phyloP scores from a whole-genome alignment of 53 echinoderm and acorn worm species.

The Patiria pectinifera region DNA sequence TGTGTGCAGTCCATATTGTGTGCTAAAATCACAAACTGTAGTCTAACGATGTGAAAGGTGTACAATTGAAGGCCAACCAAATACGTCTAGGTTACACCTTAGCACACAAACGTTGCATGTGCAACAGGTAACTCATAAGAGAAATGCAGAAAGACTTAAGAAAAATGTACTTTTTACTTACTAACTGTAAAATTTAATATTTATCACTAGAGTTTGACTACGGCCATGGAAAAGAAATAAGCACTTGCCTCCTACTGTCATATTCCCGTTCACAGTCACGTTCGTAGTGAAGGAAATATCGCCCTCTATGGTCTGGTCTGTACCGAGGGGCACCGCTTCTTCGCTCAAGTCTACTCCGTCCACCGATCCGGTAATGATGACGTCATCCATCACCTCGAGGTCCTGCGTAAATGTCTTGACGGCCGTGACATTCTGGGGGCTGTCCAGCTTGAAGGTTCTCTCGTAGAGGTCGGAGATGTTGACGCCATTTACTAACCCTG shows the following conservation, averaged over 20 bases:
- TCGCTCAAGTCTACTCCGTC: conserved; percentile 63
- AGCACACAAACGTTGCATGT: too few species aligned
- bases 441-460: conserved; percentile 22
- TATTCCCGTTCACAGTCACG: conserved; percentile 34
- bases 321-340: conserved; percentile 61
- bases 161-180: too few species aligned
- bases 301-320: conserved; percentile 33
- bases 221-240: too few species aligned
- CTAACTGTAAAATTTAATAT: too few species aligned
- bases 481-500: conserved; percentile 56
- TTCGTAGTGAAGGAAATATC: conserved; percentile 31
- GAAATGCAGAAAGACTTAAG: too few species aligned
- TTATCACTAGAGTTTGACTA: too few species aligned
- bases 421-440: conserved; percentile 27
- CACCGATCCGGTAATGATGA: conserved; percentile 60
- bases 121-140: too few species aligned
- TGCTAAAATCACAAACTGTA: too few species aligned
- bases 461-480: conserved; percentile 43
- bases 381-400: conserved; percentile 11
- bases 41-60: too few species aligned
- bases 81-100: too few species aligned
- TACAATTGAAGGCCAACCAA: too few species aligned
- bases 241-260: conserved; percentile 10
- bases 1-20: too few species aligned
- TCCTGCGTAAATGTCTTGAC: conserved; percentile 27